A percentile compares a stretch with the other conserved stretches of the same genome.
Evolutionary conservation across 2,113 vertebrate species (phyloP).

Genomic region (Orthochromis malagaraziensis): DNA sequence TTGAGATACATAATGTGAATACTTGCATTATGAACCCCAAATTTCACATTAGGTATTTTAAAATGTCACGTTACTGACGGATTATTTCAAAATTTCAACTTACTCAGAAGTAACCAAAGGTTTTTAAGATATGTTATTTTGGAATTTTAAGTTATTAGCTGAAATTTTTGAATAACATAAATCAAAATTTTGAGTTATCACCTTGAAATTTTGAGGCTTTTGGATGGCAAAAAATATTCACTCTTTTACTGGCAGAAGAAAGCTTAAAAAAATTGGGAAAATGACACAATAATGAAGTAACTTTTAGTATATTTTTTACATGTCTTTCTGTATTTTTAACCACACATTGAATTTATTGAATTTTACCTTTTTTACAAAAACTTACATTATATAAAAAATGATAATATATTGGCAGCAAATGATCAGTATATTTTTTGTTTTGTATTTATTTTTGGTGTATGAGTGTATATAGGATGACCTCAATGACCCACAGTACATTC

Average conservation of each 20-base stretch:
- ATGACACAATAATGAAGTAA: background rate
- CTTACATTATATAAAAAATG: background rate
- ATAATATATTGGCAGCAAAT: background rate
- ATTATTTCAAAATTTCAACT: background rate
- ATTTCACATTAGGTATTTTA: background rate
- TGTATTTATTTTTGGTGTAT: background rate
- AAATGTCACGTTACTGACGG: background rate
- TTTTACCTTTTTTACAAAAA: background rate
- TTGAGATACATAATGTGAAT: background rate
- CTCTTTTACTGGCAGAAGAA: background rate
- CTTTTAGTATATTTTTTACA: background rate
- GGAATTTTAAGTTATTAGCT: background rate
- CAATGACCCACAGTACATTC: background rate
- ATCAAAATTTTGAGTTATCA: background rate
- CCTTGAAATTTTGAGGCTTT: background rate
- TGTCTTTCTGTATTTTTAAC: background rate
- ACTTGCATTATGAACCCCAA: background rate
- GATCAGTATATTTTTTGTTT: background rate
- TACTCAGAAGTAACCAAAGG: background rate
- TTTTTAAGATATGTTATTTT: background rate
- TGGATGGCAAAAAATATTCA: background rate
- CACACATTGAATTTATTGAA: background rate
- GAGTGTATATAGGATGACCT: background rate
- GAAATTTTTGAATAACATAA: background rate
- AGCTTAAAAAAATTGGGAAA: background rate